A percentile compares a stretch with the other conserved stretches of the same genome.
phyloP scores from a whole-genome alignment of 2,888 invertebrate species.

The Chydorus sphaericus region DNA sequence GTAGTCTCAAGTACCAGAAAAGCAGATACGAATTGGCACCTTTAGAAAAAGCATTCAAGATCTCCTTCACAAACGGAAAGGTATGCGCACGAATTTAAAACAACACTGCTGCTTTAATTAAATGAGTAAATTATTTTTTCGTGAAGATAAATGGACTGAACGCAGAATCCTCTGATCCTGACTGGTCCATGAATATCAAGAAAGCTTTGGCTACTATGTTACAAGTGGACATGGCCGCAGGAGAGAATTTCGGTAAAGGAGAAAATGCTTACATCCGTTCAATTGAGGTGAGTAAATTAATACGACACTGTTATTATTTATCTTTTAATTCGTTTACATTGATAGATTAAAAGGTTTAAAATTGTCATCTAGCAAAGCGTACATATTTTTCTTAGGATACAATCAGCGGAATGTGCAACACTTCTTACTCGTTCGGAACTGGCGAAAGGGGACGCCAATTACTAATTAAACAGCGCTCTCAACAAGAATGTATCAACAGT shows the following conservation, averaged over 20 bases:
- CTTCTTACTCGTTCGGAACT: constrained; percentile 14
- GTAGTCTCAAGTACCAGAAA: constrained; percentile 10
- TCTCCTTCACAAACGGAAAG: constrained; percentile 11
- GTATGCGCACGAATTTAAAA: constrained; percentile 4
- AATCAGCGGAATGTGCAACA: constrained; percentile 12
- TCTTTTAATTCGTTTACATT: background rate
- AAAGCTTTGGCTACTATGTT: constrained; percentile 13
- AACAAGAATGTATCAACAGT: constrained; percentile 9
- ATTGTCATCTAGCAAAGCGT: too few species aligned
- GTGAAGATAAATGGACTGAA: constrained; percentile 11
- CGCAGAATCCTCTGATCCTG: constrained; percentile 5
- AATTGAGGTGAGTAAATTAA: background rate
- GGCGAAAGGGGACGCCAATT: background rate
- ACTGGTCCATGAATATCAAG: constrained; percentile 15
- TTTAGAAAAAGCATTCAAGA: constrained; percentile 14
- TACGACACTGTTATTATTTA: background rate
- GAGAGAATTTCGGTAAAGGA: constrained; percentile 11
- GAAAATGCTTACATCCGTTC: constrained; percentile 9
- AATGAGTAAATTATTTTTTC: background rate
- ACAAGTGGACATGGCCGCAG: constrained; percentile 11
- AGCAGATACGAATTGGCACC: constrained; percentile 4
- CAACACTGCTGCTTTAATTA: background rate
- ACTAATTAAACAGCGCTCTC: constrained; percentile 13
- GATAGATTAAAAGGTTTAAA: too few species aligned
- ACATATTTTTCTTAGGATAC: constrained; percentile 10